Evolutionary conservation across 2,797 vertebrate species (phyloP).

Genomic region (Triplophysa yarkandensis): DNA sequence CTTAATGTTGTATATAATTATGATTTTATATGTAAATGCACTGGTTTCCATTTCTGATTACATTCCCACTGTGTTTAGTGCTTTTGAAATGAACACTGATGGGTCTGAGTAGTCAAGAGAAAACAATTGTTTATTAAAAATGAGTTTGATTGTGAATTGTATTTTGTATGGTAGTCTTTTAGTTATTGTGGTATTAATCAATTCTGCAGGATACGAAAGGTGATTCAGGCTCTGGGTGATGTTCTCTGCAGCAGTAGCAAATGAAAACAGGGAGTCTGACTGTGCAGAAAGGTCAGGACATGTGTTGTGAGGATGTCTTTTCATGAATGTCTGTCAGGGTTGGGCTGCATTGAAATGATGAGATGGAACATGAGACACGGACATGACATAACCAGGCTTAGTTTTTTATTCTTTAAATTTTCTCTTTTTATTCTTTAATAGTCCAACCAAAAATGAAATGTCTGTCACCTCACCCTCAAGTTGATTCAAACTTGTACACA

Average conservation of each 20-base stretch:
- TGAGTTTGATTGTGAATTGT: slow-evolving; percentile 13
- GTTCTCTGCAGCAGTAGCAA: slow-evolving; percentile 88
- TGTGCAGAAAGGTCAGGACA: slow-evolving; percentile 94
- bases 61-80: slow-evolving; percentile 20
- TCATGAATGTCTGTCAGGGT: slow-evolving; percentile 83
- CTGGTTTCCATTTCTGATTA: slow-evolving; percentile 5
- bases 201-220: slow-evolving; percentile 65
- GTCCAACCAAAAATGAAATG: background rate
- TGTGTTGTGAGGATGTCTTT: slow-evolving; percentile 91
- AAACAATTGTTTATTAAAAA: slow-evolving; percentile 20
- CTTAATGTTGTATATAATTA: slow-evolving; percentile 11
- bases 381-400: background rate
- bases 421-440: no score
- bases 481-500: background rate
- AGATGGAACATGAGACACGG: slow-evolving; percentile 50
- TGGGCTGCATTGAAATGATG: slow-evolving; percentile 63
- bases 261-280: slow-evolving; percentile 94
- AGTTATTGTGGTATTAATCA: background rate
- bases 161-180: slow-evolving; percentile 13
- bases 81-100: slow-evolving; percentile 13
- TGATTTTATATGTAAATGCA: background rate
- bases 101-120: slow-evolving; percentile 21
- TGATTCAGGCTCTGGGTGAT: slow-evolving; percentile 82
- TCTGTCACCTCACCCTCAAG: background rate
- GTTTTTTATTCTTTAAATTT: no score